These are phyloP conservation scores for Lamellibrachia satsuma DNA, from an alignment of 2,888 invertebrate species.

Conservation along the genomic window DNA sequence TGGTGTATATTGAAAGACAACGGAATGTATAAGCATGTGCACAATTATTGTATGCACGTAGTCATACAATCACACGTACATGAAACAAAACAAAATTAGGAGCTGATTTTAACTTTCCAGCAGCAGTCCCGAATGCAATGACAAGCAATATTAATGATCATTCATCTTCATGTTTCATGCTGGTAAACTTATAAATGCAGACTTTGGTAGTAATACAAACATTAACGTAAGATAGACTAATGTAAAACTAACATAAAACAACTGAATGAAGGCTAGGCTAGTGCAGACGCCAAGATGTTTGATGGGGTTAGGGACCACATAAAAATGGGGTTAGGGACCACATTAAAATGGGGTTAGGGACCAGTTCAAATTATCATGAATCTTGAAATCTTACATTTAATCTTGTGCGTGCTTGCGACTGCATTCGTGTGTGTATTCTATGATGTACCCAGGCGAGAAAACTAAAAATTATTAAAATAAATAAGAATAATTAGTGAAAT, in stretches of 20 bases:
- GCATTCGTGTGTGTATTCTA: no score
- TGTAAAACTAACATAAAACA: background rate
- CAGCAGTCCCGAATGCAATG: background rate
- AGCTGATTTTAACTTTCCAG: no score
- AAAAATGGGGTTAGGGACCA: slow-evolving; percentile 30
- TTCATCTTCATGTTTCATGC: background rate
- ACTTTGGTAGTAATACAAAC: background rate
- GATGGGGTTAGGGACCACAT: background rate
- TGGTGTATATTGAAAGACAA: background rate
- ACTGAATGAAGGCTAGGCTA: background rate
- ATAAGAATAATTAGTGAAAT: no score
- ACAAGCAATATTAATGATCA: background rate
- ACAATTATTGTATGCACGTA: background rate
- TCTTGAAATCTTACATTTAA: no score
- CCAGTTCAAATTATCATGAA: background rate
- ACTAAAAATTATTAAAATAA: no score
- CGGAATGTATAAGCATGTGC: background rate
- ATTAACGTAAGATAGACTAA: background rate
- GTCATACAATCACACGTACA: background rate
- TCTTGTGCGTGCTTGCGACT: no score
- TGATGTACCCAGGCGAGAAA: no score
- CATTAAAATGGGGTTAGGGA: slow-evolving; percentile 31
- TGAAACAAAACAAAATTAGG: no score
- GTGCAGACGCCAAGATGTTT: background rate
- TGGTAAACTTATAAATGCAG: background rate